Evolutionary conservation across 2,113 vertebrate species (phyloP), one percentile per base, ranked within the genome.

Genomic region (Cyprinodon variegatus): DNA sequence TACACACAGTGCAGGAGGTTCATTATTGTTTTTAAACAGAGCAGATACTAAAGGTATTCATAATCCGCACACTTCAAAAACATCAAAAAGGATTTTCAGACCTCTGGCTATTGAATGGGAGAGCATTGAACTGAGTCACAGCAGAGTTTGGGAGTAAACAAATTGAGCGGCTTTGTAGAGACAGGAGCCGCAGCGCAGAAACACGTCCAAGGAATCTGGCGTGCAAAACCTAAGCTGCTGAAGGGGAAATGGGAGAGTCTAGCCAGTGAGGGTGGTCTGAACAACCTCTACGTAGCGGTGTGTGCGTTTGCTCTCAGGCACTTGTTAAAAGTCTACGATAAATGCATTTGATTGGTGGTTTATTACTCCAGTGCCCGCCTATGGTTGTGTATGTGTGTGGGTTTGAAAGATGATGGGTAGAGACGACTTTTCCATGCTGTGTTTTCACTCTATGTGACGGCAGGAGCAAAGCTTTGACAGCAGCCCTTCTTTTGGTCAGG

Each of bases 61-160:
- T 79, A 45, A 64, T 29, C 46, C 74, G 61, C 59, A 71, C 70
- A 70, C 73, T 80, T 41, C 68, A 78, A 70, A 64, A 81, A 74
- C 70, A 68, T 76, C 84, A 57, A 91, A 91, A 88, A 86, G 89
- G 83, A 91, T 92, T 91, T 88, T 92, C 81, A 92, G 86, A 88
- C 89, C 88, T 61, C 73, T 45, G 71, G 89, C 89, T 90, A 85
- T 85, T 87, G 82, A 82, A 73, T n/a, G 70, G 77, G 65, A 90
- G 84, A 74, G 82, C 59, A 53, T 83, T 78, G 91, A 90, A 93
- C 92, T 91, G 88, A 91, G 83, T 89, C 72, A 61, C 85, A 15
- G 36, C 17, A 74, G 78, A 80, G 84, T 88, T 90, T 84, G 50
- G 81, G 79, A 86, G 84, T 70, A 70, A 74, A 79, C 62, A 80